phyloP scores from a whole-genome alignment of 2,113 vertebrate genomes.

The Coptodon bakossiorum region DNA sequence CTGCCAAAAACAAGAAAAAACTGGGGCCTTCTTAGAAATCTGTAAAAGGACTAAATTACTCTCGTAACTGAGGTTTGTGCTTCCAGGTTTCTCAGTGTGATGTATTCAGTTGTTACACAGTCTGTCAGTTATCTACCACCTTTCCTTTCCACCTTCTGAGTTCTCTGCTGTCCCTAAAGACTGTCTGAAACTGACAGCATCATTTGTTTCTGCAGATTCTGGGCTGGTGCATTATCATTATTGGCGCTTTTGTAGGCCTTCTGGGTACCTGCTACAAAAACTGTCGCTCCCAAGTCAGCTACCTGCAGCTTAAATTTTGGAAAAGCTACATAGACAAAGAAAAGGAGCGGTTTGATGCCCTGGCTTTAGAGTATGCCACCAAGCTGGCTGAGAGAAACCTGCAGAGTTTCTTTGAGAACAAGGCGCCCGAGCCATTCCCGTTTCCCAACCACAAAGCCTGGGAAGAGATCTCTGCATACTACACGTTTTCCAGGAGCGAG shows the following conservation, averaged over 20 bases:
- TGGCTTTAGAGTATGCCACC: constrained; percentile 54
- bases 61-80: neutral
- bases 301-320: constrained; percentile 74
- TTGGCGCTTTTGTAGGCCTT: constrained; percentile 22
- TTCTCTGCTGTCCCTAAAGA: neutral
- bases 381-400: constrained; percentile 73
- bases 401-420: constrained; percentile 73
- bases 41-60: neutral
- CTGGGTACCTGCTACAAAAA: constrained; percentile 66
- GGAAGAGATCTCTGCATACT: constrained; percentile 70
- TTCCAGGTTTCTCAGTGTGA: neutral
- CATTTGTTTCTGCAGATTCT: constrained; percentile 55
- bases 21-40: neutral
- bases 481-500: constrained; percentile 63
- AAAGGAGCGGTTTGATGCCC: constrained; percentile 61
- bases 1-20: neutral
- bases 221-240: constrained; percentile 70
- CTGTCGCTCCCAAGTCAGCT: constrained; percentile 75
- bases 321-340: constrained; percentile 72
- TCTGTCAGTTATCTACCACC: neutral
- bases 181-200: neutral
- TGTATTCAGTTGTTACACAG: neutral
- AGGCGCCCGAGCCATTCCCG: constrained; percentile 40
- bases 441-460: constrained; percentile 73
- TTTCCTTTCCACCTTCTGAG: neutral